A percentile compares a stretch with the other conserved stretches of the same genome.
phyloP scores from a whole-genome alignment of 2,888 invertebrate species.

The Digitonthophagus gazella region DNA sequence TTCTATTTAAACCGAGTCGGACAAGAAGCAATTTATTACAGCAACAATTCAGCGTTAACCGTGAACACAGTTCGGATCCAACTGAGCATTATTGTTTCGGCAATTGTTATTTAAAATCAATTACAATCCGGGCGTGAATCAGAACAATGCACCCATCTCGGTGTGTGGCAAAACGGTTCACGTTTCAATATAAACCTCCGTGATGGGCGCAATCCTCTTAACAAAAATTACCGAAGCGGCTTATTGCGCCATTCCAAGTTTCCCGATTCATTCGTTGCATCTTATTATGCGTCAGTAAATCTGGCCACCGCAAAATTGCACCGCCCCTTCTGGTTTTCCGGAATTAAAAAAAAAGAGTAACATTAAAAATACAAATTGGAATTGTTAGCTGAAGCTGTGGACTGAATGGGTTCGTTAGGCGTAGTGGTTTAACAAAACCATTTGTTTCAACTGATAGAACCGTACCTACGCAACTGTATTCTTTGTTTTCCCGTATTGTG shows the following conservation, averaged over 20 bases:
- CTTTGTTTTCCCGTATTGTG: neutral
- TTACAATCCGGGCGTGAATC: neutral
- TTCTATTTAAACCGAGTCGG: neutral
- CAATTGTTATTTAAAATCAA: neutral
- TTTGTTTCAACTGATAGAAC: neutral
- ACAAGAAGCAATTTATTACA: neutral
- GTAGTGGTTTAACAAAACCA: neutral
- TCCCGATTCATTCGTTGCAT: neutral
- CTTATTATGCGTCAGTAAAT: neutral
- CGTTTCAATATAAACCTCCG: neutral
- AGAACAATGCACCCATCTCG: neutral
- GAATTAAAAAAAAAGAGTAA: neutral
- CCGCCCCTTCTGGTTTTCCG: too few relatives aligned
- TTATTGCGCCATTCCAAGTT: neutral
- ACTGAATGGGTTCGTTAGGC: neutral
- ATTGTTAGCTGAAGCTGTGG: neutral
- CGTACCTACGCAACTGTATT: neutral
- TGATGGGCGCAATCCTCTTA: neutral
- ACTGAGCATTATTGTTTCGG: neutral
- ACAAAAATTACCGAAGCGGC: neutral
- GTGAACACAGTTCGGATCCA: neutral
- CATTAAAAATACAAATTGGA: neutral
- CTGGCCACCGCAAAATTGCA: neutral
- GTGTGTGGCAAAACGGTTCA: neutral
- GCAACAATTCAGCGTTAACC: neutral